Evolutionary conservation across 2,888 invertebrate genomes (phyloP).

Genomic region (Harpagoxenus sublaevis): DNA sequence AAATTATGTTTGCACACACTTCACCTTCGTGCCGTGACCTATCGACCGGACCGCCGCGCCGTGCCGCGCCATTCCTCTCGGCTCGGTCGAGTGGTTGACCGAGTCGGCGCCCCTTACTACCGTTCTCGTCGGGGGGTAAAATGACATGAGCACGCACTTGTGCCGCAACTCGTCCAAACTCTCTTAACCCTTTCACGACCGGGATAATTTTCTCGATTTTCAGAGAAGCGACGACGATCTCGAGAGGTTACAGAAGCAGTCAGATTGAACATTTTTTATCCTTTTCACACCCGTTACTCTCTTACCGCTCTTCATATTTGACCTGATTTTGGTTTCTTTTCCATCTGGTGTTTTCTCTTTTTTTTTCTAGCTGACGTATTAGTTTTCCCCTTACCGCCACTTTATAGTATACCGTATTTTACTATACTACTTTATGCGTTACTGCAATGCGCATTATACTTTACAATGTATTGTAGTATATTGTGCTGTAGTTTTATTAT

Average conservation of each 20-base stretch:
- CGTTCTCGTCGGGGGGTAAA: slow-evolving; percentile 4
- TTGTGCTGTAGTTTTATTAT: neutral
- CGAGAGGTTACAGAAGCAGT: neutral
- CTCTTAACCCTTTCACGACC: slow-evolving; percentile 9
- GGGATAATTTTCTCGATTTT: slow-evolving; percentile 19
- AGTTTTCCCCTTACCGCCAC: neutral
- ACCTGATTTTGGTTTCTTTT: neutral
- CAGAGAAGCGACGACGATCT: neutral
- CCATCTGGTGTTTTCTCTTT: neutral
- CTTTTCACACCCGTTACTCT: neutral
- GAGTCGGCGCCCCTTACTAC: slow-evolving; percentile 17
- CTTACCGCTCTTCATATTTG: neutral
- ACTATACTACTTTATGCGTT: neutral
- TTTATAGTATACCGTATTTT: neutral
- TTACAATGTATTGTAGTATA: neutral
- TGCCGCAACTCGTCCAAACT: slow-evolving; percentile 16
- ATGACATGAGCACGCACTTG: slow-evolving; percentile 32
- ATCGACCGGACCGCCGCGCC: slow-evolving; percentile 62
- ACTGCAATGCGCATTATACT: neutral
- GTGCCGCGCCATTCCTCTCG: neutral
- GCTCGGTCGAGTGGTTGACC: slow-evolving; percentile 28
- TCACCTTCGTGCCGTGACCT: slow-evolving; percentile 67
- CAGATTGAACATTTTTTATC: slow-evolving; percentile 10
- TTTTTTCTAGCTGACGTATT: neutral
- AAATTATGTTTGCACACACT: slow-evolving; percentile 77